Evolutionary conservation across 1,140 invertebrate genomes (phyloP).

Genomic region (Drepana arcuata): DNA sequence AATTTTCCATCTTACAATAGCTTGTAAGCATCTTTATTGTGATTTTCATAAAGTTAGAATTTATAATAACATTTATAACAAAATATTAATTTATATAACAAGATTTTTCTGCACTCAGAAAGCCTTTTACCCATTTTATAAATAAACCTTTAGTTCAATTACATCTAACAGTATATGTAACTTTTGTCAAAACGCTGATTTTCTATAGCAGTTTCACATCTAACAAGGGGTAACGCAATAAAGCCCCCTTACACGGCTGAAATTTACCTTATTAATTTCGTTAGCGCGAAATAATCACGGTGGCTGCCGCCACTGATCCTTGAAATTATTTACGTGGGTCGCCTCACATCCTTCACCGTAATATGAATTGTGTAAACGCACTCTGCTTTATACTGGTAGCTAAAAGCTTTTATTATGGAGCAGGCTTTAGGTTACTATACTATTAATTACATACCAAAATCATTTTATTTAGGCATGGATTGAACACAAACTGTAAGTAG

Average conservation of each 20-base stretch:
- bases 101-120: background rate
- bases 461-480: no score
- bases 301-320: constrained; percentile 40
- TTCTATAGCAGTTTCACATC: constrained; percentile 16
- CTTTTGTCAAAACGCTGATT: constrained; percentile 10
- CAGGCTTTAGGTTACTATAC: no score
- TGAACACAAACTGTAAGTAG: no score
- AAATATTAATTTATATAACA: background rate
- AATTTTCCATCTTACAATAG: no score
- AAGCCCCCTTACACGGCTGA: constrained; percentile 32
- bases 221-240: constrained; percentile 48
- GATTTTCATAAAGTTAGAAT: no score
- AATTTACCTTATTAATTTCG: constrained; percentile 61
- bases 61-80: background rate
- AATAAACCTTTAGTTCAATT: no score
- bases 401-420: no score
- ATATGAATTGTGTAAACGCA: constrained; percentile 11
- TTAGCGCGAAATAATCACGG: constrained; percentile 49
- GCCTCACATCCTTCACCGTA: constrained; percentile 7
- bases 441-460: no score
- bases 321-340: constrained; percentile 43
- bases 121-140: no score
- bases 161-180: no score
- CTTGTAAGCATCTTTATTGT: no score
- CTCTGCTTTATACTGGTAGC: no score